These are phyloP conservation scores for Dendrophyllia cribrosa DNA, from an alignment of 64 coral and sea anemone species.

Conservation along the genomic window DNA sequence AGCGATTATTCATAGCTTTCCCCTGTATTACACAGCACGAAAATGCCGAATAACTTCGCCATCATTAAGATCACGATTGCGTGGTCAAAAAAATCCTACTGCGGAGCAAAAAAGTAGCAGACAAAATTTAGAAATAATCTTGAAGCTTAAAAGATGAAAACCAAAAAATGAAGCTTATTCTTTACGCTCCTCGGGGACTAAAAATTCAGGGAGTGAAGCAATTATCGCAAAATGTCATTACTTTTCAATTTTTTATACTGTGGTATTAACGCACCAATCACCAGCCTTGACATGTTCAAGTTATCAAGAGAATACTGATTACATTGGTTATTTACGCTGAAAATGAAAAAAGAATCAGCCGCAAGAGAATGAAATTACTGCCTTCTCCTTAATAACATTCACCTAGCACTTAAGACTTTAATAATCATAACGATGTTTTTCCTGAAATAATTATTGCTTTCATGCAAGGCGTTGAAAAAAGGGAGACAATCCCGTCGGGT, in stretches of 20 bases:
- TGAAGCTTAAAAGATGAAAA: background rate
- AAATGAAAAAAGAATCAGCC: constrained; percentile 3
- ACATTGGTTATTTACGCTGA: constrained; percentile 21
- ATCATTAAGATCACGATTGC: background rate
- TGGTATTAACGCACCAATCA: constrained; percentile 15
- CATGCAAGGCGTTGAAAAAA: background rate
- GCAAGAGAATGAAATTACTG: constrained; percentile 18
- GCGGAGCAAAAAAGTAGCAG: background rate
- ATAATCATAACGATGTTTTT: background rate
- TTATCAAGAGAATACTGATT: constrained; percentile 7
- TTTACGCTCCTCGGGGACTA: background rate
- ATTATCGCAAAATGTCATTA: constrained; percentile 30
- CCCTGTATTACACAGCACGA: background rate
- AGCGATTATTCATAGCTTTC: constrained; percentile 19
- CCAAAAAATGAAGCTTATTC: background rate
- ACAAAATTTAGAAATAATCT: background rate
- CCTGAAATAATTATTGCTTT: background rate
- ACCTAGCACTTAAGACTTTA: background rate
- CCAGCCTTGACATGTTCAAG: background rate
- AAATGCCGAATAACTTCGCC: background rate
- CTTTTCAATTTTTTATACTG: constrained; percentile 43
- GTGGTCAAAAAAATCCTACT: background rate
- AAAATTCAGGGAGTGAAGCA: background rate
- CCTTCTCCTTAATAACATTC: constrained; percentile 6
- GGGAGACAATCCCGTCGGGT: background rate